These are phyloP conservation scores for Acleris laterana DNA, from an alignment of 2,888 invertebrate species.

Conservation along the genomic window DNA sequence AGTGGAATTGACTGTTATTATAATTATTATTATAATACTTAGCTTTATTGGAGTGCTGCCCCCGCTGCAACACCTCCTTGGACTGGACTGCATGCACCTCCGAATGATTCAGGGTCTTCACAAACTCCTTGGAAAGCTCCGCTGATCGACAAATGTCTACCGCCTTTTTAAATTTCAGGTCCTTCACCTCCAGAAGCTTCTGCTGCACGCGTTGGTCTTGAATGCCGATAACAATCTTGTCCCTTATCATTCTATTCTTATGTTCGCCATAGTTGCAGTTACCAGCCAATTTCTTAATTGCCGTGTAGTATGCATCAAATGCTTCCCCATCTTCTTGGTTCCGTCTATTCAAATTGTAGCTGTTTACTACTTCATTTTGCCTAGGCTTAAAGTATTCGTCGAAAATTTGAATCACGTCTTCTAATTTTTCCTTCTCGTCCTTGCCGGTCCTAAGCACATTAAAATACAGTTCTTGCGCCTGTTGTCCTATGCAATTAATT, in stretches of 20 bases:
- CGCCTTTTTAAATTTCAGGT: slow-evolving; percentile 1
- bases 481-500: slow-evolving; percentile 7
- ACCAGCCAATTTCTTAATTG: slow-evolving; percentile 12
- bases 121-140: slow-evolving; percentile 14
- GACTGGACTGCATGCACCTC: slow-evolving; percentile 19
- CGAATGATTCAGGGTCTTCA: slow-evolving; percentile 3
- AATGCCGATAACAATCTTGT: slow-evolving; percentile 22
- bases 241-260: slow-evolving; percentile 24
- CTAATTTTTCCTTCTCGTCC: not conserved
- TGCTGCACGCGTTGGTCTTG: slow-evolving; percentile 6
- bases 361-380: slow-evolving; percentile 21
- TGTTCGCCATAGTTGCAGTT: slow-evolving; percentile 21
- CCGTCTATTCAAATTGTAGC: slow-evolving; percentile 10
- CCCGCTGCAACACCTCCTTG: no score
- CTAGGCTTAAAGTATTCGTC: slow-evolving; percentile 20
- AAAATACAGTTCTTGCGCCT: slow-evolving; percentile 15
- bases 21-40: no score
- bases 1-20: no score
- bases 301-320: slow-evolving; percentile 7
- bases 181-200: slow-evolving; percentile 15
- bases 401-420: not conserved
- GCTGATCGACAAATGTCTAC: slow-evolving; percentile 20
- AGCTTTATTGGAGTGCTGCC: no score
- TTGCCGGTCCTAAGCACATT: not conserved
- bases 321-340: slow-evolving; percentile 10